phyloP scores from a whole-genome alignment of 2,113 vertebrate species.

The Xiphophorus maculatus region DNA sequence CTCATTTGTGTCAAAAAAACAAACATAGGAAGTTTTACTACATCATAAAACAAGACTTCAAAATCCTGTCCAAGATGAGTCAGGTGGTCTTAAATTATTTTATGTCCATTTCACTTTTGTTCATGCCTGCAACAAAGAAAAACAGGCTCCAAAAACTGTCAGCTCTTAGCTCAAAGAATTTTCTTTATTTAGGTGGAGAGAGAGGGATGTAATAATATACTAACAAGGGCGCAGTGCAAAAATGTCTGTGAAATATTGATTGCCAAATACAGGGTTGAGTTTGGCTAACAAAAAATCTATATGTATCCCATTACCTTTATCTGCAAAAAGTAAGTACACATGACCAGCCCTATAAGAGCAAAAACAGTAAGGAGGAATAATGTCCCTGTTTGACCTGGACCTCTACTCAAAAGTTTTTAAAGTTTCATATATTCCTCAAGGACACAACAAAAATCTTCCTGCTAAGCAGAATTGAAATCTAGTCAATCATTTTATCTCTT shows the following conservation, averaged over 20 bases:
- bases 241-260: slow-evolving; percentile 17
- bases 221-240: slow-evolving; percentile 17
- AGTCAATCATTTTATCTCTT: background rate
- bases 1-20: too few species aligned
- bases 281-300: slow-evolving; percentile 31
- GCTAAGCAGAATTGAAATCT: background rate
- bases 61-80: background rate
- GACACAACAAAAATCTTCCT: slow-evolving; percentile 4
- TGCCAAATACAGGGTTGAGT: slow-evolving; percentile 14
- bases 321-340: slow-evolving; percentile 15
- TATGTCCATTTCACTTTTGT: background rate
- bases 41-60: background rate
- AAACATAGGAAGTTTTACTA: background rate
- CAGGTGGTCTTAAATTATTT: background rate
- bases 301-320: slow-evolving; percentile 25
- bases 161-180: background rate
- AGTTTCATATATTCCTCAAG: background rate
- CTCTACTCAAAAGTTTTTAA: slow-evolving; percentile 5
- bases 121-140: background rate
- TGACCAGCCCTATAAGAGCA: background rate
- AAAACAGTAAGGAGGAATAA: slow-evolving; percentile 6
- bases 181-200: background rate
- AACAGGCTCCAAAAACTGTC: background rate
- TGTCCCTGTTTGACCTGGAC: slow-evolving; percentile 2
- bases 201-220: slow-evolving; percentile 9